phyloP scores from a whole-genome alignment of 2,113 vertebrate species.

The Aplodontia rufa region DNA sequence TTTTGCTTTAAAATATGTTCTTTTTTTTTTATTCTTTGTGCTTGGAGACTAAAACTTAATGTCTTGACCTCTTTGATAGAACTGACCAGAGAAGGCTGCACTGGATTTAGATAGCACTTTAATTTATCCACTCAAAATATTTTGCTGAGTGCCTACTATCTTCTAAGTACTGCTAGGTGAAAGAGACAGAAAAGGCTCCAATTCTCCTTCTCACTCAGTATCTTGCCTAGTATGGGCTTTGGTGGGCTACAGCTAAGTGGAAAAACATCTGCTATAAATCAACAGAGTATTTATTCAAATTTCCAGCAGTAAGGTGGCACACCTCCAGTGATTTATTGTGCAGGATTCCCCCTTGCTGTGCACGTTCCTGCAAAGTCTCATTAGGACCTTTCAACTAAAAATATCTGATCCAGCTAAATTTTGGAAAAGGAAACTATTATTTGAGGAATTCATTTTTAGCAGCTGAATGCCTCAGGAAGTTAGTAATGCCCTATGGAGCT shows the following conservation, averaged over 20 bases:
- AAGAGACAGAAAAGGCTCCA: neutral
- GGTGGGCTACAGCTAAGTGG: conserved; percentile 49
- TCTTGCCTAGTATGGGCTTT: neutral
- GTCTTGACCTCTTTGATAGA: neutral
- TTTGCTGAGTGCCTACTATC: neutral
- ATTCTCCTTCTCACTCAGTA: neutral
- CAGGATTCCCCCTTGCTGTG: conserved; percentile 28
- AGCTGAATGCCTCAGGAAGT: conserved; percentile 54
- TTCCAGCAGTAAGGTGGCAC: conserved; percentile 42
- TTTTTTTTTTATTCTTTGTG: neutral
- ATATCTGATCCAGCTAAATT: conserved; percentile 65
- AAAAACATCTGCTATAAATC: conserved; percentile 62
- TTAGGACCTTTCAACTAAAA: conserved; percentile 66
- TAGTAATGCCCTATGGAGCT: conserved; percentile 57
- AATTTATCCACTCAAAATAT: neutral
- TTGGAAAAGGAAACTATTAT: conserved; percentile 72
- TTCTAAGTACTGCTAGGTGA: neutral
- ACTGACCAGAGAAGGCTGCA: neutral
- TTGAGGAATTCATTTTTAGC: conserved; percentile 67
- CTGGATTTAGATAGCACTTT: neutral
- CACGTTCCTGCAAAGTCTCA: conserved; percentile 58
- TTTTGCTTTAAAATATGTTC: neutral
- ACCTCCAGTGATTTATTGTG: conserved; percentile 68
- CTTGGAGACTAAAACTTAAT: neutral
- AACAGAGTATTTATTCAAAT: conserved; percentile 31